Evolutionary conservation across 2,113 vertebrate genomes (phyloP), one percentile per base, ranked within the genome.

Genomic region (Glareola pratincola): DNA sequence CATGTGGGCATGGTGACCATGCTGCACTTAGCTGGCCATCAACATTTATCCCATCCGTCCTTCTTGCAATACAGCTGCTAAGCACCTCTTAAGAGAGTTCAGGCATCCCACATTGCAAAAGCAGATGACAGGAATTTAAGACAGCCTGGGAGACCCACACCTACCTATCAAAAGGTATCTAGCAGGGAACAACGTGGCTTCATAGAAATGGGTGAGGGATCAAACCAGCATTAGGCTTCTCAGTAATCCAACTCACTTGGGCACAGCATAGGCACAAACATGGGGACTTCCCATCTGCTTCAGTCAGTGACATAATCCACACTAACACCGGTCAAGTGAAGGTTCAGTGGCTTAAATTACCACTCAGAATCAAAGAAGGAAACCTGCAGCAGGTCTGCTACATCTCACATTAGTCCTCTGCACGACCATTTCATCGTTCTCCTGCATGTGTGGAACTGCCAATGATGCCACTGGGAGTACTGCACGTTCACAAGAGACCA

Each of bases 201-300:
- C 47, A 50, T 1, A 45, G 69, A 67, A 81, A 51, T 2, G 2
- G 14, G 63, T 68, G 16, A 82, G 47, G 37, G 51, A 57, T 41
- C 69, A 66, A 36, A 57, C 8, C 36, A 63, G 41, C 5, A 1
- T 67, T 50, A 60, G 32, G 45, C 82, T 82, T 92, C 71, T 21
- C 69, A 67, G 60, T 7, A 75, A 32, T 24, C 21, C 66, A 88
- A 41, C 26, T 43, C 5, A 1, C 50, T 57, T 0, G 0, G 36
- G 24, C 36, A 87, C 9, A 84, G 59, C 27, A 77, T 0, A 66
- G 34, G 26, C 27, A 87, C 69, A 90, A 57, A 62, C 27, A 62
- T 1, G 9, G 54, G 73, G 6, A 57, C 12, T n/a, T 48, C 34
- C 24, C 32, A 24, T 34, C 68, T 48, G 15, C 1, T 2, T n/a